Evolutionary conservation across 2,113 vertebrate genomes (phyloP).

Genomic region (Chionomys nivalis): DNA sequence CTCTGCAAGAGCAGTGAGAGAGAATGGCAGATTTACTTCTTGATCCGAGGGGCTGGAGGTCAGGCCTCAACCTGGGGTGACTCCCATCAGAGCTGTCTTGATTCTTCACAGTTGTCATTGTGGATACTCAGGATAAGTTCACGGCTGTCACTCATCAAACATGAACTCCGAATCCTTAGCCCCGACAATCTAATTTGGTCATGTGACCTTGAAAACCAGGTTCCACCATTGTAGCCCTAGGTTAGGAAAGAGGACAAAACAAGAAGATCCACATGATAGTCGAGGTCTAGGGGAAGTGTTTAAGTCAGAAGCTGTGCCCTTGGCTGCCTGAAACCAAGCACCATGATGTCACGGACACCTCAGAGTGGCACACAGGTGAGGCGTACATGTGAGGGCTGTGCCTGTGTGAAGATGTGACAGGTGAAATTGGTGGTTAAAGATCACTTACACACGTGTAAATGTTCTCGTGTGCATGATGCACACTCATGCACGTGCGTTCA

Average conservation of each 20-base stretch:
- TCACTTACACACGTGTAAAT: not conserved
- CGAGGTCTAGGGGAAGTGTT: not conserved
- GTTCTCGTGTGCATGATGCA: no score
- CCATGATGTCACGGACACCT: not conserved
- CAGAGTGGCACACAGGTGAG: not conserved
- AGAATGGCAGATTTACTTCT: not conserved
- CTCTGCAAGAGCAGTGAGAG: not conserved
- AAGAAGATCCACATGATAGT: not conserved
- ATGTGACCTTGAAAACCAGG: not conserved
- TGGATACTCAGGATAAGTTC: not conserved
- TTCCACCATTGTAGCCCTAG: not conserved
- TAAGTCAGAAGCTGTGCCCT: not conserved
- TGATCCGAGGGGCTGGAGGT: not conserved
- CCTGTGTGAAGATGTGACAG: not conserved
- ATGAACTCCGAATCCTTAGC: not conserved
- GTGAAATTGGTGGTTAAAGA: not conserved
- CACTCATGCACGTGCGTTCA: not conserved
- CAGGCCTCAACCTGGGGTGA: rapidly evolving
- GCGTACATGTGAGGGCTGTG: not conserved
- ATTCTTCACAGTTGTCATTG: no score
- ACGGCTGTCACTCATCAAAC: not conserved
- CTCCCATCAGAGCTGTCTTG: rapidly evolving
- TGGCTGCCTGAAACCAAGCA: not conserved
- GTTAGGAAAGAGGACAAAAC: not conserved
- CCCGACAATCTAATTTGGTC: not conserved